phyloP scores from a whole-genome alignment of 2,888 invertebrate species.

The Tipula helvola region DNA sequence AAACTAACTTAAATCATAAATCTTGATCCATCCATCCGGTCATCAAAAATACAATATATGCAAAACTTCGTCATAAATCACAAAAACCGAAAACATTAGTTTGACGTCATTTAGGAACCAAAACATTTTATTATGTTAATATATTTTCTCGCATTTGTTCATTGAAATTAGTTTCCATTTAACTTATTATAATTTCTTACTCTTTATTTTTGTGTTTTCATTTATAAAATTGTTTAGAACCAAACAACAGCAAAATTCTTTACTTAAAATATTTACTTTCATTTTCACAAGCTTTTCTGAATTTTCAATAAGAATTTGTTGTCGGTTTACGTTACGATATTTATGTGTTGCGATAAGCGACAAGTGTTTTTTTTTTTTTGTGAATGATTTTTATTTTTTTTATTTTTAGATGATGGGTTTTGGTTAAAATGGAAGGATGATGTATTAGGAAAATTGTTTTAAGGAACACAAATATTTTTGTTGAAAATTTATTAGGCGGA shows the following conservation, averaged over 20 bases:
- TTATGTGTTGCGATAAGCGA: not conserved
- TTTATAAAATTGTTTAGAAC: not conserved
- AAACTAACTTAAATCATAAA: too few relatives aligned
- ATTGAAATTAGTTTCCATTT: too few relatives aligned
- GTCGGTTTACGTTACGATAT: not conserved
- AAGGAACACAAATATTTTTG: not conserved
- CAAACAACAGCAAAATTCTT: not conserved
- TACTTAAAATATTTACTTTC: not conserved
- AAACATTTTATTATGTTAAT: too few relatives aligned
- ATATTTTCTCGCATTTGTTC: too few relatives aligned
- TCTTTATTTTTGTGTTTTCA: not conserved
- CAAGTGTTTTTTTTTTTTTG: not conserved
- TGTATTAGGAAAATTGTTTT: not conserved
- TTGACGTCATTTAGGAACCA: too few relatives aligned
- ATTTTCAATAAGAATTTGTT: not conserved
- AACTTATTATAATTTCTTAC: not conserved
- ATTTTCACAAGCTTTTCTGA: not conserved
- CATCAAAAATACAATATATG: too few relatives aligned
- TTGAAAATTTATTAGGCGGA: not conserved
- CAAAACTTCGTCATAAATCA: too few relatives aligned
- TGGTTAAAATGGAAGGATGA: not conserved
- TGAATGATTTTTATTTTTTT: not conserved
- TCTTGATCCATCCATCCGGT: too few relatives aligned
- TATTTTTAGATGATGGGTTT: not conserved
- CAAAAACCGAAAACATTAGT: too few relatives aligned